These are phyloP conservation scores for Myathropa florea DNA, from an alignment of 2,888 invertebrate species.

Conservation along the genomic window DNA sequence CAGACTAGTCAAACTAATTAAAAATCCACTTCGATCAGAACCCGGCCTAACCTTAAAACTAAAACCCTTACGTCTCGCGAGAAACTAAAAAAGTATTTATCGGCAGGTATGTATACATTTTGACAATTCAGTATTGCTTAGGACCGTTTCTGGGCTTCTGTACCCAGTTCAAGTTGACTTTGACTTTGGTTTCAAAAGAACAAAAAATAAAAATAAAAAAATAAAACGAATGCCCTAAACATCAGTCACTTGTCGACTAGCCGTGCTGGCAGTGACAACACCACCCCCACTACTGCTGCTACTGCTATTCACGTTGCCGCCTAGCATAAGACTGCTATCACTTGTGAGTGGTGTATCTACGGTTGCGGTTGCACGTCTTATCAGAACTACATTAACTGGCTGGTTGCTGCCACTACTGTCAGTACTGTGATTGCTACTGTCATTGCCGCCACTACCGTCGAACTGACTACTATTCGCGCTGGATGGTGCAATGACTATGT, in stretches of 20 bases:
- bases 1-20: constrained; percentile 1
- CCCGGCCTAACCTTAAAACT: constrained; percentile 12
- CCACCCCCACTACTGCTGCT: constrained; percentile 53
- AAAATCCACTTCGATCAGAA: background rate
- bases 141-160: background rate
- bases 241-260: constrained; percentile 80
- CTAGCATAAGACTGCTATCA: constrained; percentile 54
- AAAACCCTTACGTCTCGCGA: background rate
- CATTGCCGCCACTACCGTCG: constrained; percentile 72
- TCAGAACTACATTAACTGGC: constrained; percentile 52
- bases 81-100: constrained; percentile 33
- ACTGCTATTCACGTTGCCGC: constrained; percentile 69
- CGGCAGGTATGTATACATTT: constrained; percentile 38
- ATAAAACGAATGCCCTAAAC: constrained; percentile 74
- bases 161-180: constrained; percentile 8
- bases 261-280: constrained; percentile 65
- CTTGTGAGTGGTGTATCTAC: constrained; percentile 39
- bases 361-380: constrained; percentile 47
- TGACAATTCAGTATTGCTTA: constrained; percentile 22
- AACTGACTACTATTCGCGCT: constrained; percentile 73
- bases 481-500: constrained; percentile 41
- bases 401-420: constrained; percentile 34
- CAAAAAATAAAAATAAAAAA: background rate
- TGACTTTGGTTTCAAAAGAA: constrained; percentile 18
- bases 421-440: constrained; percentile 65